Evolutionary conservation across 2,888 invertebrate species (phyloP).

Genomic region (Troilus luridus): DNA sequence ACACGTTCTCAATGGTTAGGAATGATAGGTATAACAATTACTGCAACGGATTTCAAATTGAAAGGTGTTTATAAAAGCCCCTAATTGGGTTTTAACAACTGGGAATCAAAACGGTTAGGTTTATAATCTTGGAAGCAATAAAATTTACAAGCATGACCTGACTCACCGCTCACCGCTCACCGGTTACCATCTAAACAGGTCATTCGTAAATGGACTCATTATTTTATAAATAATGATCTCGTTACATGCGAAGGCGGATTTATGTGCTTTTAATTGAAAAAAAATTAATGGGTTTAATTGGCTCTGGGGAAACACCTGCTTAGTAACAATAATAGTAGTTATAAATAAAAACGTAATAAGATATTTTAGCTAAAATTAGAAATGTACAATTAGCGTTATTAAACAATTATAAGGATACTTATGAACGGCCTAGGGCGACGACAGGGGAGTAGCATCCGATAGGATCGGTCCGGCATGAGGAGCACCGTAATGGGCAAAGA

Average conservation of each 20-base stretch:
- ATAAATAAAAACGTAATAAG: neutral
- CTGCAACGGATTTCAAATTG: neutral
- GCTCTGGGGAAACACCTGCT: neutral
- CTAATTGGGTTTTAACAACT: neutral
- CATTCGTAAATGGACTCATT: neutral
- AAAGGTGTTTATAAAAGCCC: neutral
- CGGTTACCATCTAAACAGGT: neutral
- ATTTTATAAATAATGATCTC: neutral
- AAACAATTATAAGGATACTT: neutral
- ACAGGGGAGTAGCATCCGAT: constrained; percentile 2
- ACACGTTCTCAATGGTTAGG: neutral
- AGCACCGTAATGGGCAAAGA: constrained; percentile 25
- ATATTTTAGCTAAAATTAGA: constrained; percentile 16
- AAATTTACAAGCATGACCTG: neutral
- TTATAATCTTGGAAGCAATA: neutral
- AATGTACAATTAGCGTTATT: neutral
- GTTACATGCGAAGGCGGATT: constrained; percentile 12
- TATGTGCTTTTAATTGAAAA: constrained; percentile 13
- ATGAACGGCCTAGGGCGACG: neutral
- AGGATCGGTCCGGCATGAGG: neutral
- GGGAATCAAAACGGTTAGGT: constrained; percentile 9
- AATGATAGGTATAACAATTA: neutral
- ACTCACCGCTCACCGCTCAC: neutral
- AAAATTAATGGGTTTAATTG: neutral
- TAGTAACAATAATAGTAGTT: constrained; percentile 1